Evolutionary conservation across 2,888 invertebrate species (phyloP).

Genomic region (Notodonta dromedarius): DNA sequence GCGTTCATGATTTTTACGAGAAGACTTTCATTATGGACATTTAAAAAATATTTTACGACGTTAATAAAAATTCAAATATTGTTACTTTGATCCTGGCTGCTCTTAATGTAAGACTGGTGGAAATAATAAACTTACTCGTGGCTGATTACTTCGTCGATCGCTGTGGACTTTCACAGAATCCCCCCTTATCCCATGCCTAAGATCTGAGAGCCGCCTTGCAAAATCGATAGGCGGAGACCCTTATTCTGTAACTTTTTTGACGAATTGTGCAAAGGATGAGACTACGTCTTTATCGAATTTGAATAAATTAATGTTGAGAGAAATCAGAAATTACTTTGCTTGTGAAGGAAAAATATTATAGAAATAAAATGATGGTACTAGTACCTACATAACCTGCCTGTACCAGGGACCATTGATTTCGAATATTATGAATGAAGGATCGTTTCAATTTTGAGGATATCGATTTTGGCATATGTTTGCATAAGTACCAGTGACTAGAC

Average conservation of each 20-base stretch:
- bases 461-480: no score
- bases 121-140: conserved; percentile 32
- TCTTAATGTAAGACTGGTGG: conserved; percentile 10
- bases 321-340: conserved; percentile 28
- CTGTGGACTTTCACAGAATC: conserved; percentile 38
- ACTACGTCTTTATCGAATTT: conserved; percentile 21
- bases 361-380: conserved; percentile 4
- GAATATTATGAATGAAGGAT: no score
- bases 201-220: conserved; percentile 35
- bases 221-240: conserved; percentile 33
- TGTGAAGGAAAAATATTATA: conserved; percentile 16
- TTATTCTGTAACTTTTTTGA: conserved; percentile 38
- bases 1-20: conserved; percentile 24
- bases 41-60: conserved; percentile 23
- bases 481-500: no score
- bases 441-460: no score
- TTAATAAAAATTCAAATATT: conserved; percentile 18
- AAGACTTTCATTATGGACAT: conserved; percentile 19
- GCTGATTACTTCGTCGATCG: conserved; percentile 41
- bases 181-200: conserved; percentile 35
- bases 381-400: no score
- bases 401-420: no score
- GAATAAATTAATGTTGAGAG: conserved; percentile 25
- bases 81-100: conserved; percentile 11
- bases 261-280: conserved; percentile 22